Evolutionary conservation across 2,888 invertebrate species (phyloP).

Genomic region (Hydriomena furcata): DNA sequence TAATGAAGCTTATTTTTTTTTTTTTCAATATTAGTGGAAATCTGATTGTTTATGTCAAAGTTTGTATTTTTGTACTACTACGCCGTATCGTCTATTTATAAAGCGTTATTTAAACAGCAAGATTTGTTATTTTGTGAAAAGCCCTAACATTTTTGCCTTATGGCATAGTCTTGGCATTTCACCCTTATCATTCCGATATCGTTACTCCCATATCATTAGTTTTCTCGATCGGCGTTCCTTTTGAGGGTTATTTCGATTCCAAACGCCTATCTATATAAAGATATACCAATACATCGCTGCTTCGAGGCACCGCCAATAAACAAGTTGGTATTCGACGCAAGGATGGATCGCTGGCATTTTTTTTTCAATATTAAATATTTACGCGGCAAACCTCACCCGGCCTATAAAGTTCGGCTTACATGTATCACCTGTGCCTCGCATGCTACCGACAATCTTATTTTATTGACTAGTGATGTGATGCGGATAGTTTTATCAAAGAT

Average conservation of each 20-base stretch:
- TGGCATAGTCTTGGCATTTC: background rate
- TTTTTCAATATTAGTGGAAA: too few species aligned
- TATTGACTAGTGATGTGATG: conserved; percentile 59
- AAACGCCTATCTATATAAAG: conserved; percentile 37
- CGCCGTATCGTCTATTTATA: too few species aligned
- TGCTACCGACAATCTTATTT: conserved; percentile 72
- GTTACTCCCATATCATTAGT: conserved; percentile 3
- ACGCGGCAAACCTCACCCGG: conserved; percentile 71
- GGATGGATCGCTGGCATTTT: conserved; percentile 62
- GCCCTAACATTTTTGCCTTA: background rate
- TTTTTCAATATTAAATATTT: conserved; percentile 78
- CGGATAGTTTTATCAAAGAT: too few species aligned
- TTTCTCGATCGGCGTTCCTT: background rate
- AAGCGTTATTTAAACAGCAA: too few species aligned
- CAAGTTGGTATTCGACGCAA: conserved; percentile 57
- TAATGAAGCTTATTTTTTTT: too few species aligned
- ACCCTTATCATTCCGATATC: background rate
- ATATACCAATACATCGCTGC: conserved; percentile 35
- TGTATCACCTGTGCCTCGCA: conserved; percentile 73
- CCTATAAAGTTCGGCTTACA: conserved; percentile 74
- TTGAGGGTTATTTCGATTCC: conserved; percentile 38
- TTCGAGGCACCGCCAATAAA: conserved; percentile 51
- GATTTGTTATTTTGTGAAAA: too few species aligned
- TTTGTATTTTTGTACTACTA: too few species aligned
- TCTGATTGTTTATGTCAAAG: too few species aligned